Evolutionary conservation across 2,888 invertebrate genomes (phyloP).

Genomic region (Cryptosula pallasiana): DNA sequence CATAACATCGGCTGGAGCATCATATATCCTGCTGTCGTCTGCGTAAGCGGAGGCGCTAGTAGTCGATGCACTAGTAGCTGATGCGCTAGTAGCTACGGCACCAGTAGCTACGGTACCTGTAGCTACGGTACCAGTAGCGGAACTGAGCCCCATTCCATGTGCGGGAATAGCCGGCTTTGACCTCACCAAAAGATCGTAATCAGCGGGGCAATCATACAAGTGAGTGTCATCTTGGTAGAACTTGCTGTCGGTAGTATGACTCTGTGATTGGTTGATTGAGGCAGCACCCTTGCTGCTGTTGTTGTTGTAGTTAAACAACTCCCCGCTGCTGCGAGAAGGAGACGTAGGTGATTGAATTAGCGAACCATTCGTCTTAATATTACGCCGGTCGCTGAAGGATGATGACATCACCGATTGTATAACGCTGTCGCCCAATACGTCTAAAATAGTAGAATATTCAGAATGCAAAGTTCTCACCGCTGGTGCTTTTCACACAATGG

Average conservation of each 20-base stretch:
- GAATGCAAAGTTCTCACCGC: too few species aligned
- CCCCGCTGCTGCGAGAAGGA: neutral
- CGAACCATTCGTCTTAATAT: conserved; percentile 5
- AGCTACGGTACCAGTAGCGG: too few species aligned
- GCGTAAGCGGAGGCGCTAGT: neutral
- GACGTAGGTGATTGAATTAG: conserved; percentile 8
- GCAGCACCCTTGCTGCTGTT: neutral
- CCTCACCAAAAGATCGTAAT: neutral
- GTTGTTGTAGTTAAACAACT: neutral
- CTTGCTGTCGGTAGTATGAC: neutral
- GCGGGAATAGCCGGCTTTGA: neutral
- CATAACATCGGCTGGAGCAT: neutral
- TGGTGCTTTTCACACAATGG: too few species aligned
- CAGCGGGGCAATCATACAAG: conserved; percentile 14
- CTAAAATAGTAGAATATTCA: too few species aligned
- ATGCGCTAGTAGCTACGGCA: too few species aligned
- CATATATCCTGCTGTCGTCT: conserved; percentile 17
- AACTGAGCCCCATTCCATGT: neutral
- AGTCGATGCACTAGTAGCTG: too few species aligned
- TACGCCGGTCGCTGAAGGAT: neutral
- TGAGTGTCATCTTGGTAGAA: conserved; percentile 9
- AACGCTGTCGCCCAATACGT: conserved; percentile 16
- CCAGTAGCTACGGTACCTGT: too few species aligned
- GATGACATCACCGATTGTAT: conserved; percentile 18
- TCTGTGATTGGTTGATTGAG: neutral